Evolutionary conservation across 1,140 invertebrate species (phyloP), one percentile per base, ranked within the genome.

Genomic region (Anastrepha ludens): DNA sequence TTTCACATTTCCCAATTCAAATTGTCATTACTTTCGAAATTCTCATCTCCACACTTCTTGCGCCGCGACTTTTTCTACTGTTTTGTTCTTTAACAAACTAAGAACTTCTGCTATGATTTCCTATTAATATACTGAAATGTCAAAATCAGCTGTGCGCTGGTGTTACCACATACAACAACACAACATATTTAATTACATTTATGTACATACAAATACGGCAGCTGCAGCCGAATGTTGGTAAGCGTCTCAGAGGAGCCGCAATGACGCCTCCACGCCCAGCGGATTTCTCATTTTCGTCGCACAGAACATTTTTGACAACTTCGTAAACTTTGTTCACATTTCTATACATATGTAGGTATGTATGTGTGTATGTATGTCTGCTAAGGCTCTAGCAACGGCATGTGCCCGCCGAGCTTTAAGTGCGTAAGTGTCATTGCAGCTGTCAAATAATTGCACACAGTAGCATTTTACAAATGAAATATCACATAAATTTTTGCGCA

Each of bases 351-450:
- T 20, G 15, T 17, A n/a, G n/a, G n/a, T n/a, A 39, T 15, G 4
- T n/a, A 74, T 20, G 44, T 81, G 17, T 29, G 17, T 81, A 81
- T 9, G 17, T 50, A 58, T 13, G 13, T 29, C 29, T 29, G 29
- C 29, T 29, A 29, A 39, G 5, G 64, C 60, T 62, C 15, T 13
- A 62, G 60, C 8, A 62, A 62, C 60, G n/a, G 4, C 60, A 62
- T 17, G 8, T 62, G 60, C 60, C 4, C 15, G 15, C 60, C 13
- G 8, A 62, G 50, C 50, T 5, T 62, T 62, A 62, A 17, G 60
- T 81, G 74, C 74, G n/a, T 55, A 55, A 58, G n/a, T 81, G 74
- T 81, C 74, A 81, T 81, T 81, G 74, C 74, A 81, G 74, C 74
- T 81, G 74, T 81, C 74, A 81, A 81, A 81, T 81, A 55, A 55